Evolutionary conservation across 2,113 vertebrate genomes (phyloP), one percentile per base, ranked within the genome.

Genomic region (Chionomys nivalis): DNA sequence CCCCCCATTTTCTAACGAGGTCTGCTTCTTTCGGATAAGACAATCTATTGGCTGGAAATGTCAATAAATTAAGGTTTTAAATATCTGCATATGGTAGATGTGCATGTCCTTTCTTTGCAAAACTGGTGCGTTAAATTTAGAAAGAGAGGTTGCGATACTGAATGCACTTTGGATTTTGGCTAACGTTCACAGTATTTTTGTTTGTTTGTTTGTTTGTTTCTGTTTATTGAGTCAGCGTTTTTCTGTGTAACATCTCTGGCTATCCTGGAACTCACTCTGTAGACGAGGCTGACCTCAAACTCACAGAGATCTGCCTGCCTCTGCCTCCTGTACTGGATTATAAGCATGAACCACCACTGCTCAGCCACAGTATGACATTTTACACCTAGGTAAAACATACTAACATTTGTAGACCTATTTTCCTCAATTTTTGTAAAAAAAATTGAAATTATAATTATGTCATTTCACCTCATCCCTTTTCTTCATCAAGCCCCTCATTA

Each of bases 11-110:
- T 75, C 36, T 19, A 85, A 14, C 76, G 31, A 42, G 91, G 61
- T 68, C 49, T 95, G 16, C 1, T 73, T 24, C 36, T 88, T 85
- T 85, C 44, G 79, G 42, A 82, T 87, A 68, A 91, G 75, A 78
- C 4, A 91, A 17, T 44, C 14, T 16, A 42, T 31, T 83, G 61
- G 9, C 24, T 95, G 63, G 91, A 82, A 92, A 87, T 68, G 11
- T n/a, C 49, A 89, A 70, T 76, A 75, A 87, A 81, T 77, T 58
- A 66, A 85, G 36, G 4, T 86, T 89, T 93, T 90, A 94, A 92
- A 92, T 92, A 91, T 87, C 21, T 36, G 63, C 4, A 75, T 42
- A 78, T 55, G 65, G 61, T 76, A 88, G 90, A 87, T 55, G 8
- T 55, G 2, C 58, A 81, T 13, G 5, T 14, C 3, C 78, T 94